phyloP scores from a whole-genome alignment of 2,113 vertebrate species.

The Bostrychus sinensis region DNA sequence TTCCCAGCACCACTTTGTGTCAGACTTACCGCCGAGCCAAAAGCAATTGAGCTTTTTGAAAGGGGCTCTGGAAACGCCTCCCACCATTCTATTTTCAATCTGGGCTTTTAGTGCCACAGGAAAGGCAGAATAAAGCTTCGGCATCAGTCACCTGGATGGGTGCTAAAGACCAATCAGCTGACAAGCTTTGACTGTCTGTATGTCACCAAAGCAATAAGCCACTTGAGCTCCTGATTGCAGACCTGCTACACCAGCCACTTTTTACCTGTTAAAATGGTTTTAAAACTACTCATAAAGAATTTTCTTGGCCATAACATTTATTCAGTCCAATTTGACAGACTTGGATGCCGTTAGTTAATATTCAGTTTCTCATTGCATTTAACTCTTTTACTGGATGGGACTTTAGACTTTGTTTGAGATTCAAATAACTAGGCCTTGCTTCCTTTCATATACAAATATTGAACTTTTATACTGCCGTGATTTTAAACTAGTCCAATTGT shows the following conservation, averaged over 20 bases:
- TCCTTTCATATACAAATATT: no score
- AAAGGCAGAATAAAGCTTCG: conserved; percentile 46
- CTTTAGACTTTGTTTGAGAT: neutral
- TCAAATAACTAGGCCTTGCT: neutral
- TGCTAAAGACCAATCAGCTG: conserved; percentile 52
- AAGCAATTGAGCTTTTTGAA: conserved; percentile 60
- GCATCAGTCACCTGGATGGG: conserved; percentile 41
- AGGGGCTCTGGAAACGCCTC: conserved; percentile 56
- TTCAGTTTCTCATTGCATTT: neutral
- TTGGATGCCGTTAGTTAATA: neutral
- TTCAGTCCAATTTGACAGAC: conserved; percentile 2
- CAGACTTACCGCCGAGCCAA: conserved; percentile 64
- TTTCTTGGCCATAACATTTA: neutral
- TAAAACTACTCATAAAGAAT: conserved; percentile 3
- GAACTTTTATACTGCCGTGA: no score
- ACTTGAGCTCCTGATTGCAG: conserved; percentile 38
- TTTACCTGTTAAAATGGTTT: conserved; percentile 2
- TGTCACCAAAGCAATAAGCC: conserved; percentile 31
- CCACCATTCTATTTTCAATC: conserved; percentile 50
- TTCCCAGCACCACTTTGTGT: conserved; percentile 68
- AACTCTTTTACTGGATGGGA: neutral
- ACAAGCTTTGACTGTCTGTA: conserved; percentile 32
- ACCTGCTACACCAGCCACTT: conserved; percentile 5
- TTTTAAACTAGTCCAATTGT: no score
- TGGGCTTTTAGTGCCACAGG: conserved; percentile 65